These are phyloP conservation scores for Andrena camellia DNA, from an alignment of 2,888 invertebrate species.

Conservation along the genomic window DNA sequence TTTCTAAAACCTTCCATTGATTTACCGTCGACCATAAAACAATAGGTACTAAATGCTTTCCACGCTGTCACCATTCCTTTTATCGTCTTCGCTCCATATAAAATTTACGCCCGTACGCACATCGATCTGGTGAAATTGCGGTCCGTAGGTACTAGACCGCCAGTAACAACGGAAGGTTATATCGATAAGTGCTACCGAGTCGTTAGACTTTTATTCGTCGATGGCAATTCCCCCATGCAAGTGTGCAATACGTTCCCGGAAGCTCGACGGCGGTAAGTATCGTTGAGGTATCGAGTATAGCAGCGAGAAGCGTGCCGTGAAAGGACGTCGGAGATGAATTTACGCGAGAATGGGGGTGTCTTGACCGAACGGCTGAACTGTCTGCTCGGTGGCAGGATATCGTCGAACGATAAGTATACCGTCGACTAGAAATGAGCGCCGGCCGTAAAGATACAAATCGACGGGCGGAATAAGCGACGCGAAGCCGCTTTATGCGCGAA, in stretches of 20 bases:
- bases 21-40: no score
- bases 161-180: neutral
- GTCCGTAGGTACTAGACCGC: neutral
- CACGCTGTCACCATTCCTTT: no score
- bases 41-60: no score
- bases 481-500: slow-evolving; percentile 7
- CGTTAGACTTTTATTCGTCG: neutral
- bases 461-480: slow-evolving; percentile 37
- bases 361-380: slow-evolving; percentile 42
- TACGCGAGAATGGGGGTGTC: neutral
- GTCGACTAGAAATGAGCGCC: neutral
- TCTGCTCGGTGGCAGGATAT: slow-evolving; percentile 1
- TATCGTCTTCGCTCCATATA: no score
- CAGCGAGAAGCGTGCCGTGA: neutral
- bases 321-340: neutral
- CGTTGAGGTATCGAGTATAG: neutral
- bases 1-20: neutral
- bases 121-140: neutral
- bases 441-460: slow-evolving; percentile 50
- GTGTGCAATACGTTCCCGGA: neutral
- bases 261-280: neutral
- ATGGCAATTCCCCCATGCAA: neutral
- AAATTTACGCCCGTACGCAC: neutral
- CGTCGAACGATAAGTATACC: slow-evolving; percentile 31
- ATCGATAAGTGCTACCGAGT: neutral